Evolutionary conservation across 2,113 vertebrate species (phyloP).

Genomic region (Callithrix jacchus): DNA sequence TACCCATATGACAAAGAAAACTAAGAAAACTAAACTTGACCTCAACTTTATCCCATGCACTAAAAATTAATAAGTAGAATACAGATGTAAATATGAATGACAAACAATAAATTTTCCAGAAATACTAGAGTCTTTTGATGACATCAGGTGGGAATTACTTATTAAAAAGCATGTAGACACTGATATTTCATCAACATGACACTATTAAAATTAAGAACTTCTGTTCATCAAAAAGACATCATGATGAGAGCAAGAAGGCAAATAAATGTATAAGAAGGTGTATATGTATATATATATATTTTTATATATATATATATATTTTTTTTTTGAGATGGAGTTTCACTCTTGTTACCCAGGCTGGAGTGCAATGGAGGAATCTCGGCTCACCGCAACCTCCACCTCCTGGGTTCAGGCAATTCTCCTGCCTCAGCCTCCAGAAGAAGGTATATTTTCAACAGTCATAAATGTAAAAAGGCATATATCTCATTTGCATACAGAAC

Average conservation of each 20-base stretch:
- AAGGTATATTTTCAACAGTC: neutral
- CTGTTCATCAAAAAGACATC: neutral
- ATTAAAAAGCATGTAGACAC: neutral
- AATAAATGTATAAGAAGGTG: neutral
- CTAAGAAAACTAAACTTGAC: neutral
- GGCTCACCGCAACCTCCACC: too few species aligned
- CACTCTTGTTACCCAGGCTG: too few species aligned
- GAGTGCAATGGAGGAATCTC: too few species aligned
- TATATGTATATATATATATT: too few species aligned
- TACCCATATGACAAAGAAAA: neutral
- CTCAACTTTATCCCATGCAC: neutral
- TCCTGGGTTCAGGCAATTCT: neutral
- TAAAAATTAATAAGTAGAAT: neutral
- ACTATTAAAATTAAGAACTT: constrained; percentile 18
- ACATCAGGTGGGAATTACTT: neutral
- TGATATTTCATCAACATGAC: neutral
- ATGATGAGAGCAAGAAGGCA: neutral
- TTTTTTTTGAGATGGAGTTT: too few species aligned
- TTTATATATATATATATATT: too few species aligned
- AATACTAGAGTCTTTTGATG: neutral
- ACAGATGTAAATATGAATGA: neutral
- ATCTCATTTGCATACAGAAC: neutral
- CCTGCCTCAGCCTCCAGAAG: too few species aligned
- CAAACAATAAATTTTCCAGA: neutral
- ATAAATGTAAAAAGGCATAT: neutral